Base-by-base conservation (phyloP, 2,797 vertebrate genomes). In the Schizopygopsis pylzovi region DNA sequence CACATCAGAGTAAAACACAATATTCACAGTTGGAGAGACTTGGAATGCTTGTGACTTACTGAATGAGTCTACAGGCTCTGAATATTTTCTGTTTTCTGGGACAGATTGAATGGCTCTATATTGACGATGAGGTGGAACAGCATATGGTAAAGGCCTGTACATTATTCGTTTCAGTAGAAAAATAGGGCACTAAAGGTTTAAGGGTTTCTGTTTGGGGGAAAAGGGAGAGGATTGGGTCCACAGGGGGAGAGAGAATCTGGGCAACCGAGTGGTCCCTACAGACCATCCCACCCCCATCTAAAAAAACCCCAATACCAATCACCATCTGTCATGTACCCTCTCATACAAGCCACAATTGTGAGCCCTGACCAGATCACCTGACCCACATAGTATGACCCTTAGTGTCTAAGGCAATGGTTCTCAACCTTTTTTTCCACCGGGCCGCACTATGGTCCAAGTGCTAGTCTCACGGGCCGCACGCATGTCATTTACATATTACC, bases 321-420 rank as follows among this genome's bases (percentile, higher is more conserved):
- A 81, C 85, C 85, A 88, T 89, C 82, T 85, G 87, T 79, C 76
- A 86, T 77, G 28, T 71, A 76, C 80, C 52, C 65, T 59, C 43
- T 75, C 52, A 52, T 79, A 71, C 71, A 78, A 79, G 25, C 70
- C 68, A 54, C 12, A 41, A 43, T 88, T 39, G 49, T 67, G 22
- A 52, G 39, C 65, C 80, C 39, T 61, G 47, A 82, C 68, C 37
- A 39, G 75, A 20, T 59, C 68, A 41, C 18, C 22, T 41, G 79
- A 82, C 65, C 45, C 63, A 61, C 37, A 77, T 37, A 63, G 33
- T 54, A 54, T 6, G n/a, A 41, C 43, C 13, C 39, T 22, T 70
- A 61, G 8, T n/a, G 61, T n/a, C 25, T 43, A 56, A 72, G 49
- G 67, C 33, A 33, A 3, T 33, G 33, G 33, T 33, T 33, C 33